phyloP scores from a whole-genome alignment of 2,113 vertebrate genomes.

The Brevimyrus niger region DNA sequence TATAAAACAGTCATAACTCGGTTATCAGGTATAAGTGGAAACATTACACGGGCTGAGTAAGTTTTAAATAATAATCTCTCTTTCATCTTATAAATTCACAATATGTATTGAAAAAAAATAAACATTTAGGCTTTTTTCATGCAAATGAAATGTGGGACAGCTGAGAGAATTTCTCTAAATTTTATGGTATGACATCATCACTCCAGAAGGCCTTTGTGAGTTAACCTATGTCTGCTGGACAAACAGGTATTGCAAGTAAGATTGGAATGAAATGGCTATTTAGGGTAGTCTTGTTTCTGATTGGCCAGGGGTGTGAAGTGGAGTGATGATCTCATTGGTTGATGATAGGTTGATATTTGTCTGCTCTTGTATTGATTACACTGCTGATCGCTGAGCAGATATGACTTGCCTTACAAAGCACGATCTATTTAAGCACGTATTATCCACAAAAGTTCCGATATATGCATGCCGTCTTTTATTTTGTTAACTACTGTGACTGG shows the following conservation, averaged over 20 bases:
- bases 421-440: neutral
- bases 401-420: neutral
- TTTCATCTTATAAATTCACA: neutral
- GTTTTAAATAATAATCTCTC: neutral
- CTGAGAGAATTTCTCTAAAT: neutral
- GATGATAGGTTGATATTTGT: constrained; percentile 9
- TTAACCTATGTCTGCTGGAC: neutral
- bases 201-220: neutral
- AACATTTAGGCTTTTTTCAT: neutral
- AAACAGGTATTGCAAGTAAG: neutral
- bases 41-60: neutral
- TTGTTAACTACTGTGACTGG: neutral
- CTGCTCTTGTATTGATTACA: neutral
- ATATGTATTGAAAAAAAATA: neutral
- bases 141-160: neutral
- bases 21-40: neutral
- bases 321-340: neutral
- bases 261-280: neutral
- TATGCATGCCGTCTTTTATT: neutral
- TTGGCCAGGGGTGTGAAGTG: constrained; percentile 8
- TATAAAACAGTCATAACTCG: neutral
- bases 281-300: neutral
- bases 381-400: neutral
- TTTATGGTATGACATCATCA: constrained; percentile 4
- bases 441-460: neutral